Evolutionary conservation across 2,797 vertebrate genomes (phyloP), one percentile per base, ranked within the genome.

Genomic region (Erpetoichthys calabaricus): DNA sequence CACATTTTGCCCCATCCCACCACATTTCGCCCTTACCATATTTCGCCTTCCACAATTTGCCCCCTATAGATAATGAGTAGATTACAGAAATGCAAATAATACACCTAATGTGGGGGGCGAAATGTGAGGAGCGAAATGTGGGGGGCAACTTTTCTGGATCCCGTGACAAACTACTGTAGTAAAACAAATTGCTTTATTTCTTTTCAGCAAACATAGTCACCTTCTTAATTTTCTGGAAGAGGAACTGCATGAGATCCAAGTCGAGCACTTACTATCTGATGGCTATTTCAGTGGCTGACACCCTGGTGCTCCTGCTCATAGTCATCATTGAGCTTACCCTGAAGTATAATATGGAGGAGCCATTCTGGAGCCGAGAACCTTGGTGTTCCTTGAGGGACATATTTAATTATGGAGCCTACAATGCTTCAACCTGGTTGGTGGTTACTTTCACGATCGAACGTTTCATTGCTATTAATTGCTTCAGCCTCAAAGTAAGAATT

Each of bases 221-320:
- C 9, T 75, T 81, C 53, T 47, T 80, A 44, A 73, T 82, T 59
- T 75, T 82, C 72, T 79, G 73, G 71, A 74, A 58, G 68, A 70
- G 69, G 45, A 76, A 73, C 65, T 78, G 76, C 64, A 68, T 67
- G 67, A 60, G 81, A 43, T 81, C 77, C 57, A 70, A 64, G 52
- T 82, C 77, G 56, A 81, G 72, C 53, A 65, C 66, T 50, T 69
- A 71, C 62, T 77, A 80, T 51, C 64, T 81, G 60, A 81, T 80
- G 77, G 73, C 76, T 47, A 75, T 82, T 9, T 71, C 73, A 42
- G 67, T 76, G 45, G 77, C 74, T 0, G 75, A 80, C 69, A 80
- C 65, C 47, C 59, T 75, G 4, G 75, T 83, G 43, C 65, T 83
- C 41, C 6, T 79, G 45, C 69, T 73, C 42, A 74, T 78, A 4